Conservation (phyloP, 1,140 invertebrate genomes). For the Ridgeia piscesae region DNA sequence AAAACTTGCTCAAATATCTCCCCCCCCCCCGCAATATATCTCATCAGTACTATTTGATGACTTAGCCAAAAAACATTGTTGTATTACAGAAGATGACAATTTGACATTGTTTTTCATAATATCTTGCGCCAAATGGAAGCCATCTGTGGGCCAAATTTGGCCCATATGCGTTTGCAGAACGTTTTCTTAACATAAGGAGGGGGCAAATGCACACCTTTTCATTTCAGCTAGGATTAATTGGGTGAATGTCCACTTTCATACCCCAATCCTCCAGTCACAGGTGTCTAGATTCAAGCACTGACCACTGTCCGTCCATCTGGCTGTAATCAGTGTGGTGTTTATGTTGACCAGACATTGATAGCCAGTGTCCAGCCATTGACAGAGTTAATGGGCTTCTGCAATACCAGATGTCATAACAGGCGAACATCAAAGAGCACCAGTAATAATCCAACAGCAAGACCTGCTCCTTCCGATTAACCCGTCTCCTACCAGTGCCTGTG, state of each 20-base stretch:
- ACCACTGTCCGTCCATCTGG: conserved; percentile 3
- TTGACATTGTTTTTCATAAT: too few species aligned
- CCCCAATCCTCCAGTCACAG: background rate
- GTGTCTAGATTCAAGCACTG: background rate
- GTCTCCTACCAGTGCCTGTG: background rate
- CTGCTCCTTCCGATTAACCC: background rate
- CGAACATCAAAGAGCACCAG: background rate
- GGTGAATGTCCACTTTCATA: background rate
- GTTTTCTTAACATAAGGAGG: background rate
- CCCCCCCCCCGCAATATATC: too few species aligned
- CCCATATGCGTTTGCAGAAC: too few species aligned
- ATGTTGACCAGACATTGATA: background rate
- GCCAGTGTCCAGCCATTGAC: background rate
- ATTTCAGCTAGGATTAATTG: background rate
- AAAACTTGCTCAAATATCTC: too few species aligned
- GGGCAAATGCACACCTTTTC: background rate
- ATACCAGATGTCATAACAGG: background rate
- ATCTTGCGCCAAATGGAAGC: too few species aligned
- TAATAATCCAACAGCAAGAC: background rate
- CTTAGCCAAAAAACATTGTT: too few species aligned
- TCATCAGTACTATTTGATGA: too few species aligned
- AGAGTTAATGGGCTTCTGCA: background rate
- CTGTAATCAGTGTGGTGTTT: background rate
- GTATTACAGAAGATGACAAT: too few species aligned
- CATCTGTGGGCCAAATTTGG: too few species aligned